Base-by-base conservation (phyloP, 2,113 vertebrate species). In the Phalacrocorax pelagicus region DNA sequence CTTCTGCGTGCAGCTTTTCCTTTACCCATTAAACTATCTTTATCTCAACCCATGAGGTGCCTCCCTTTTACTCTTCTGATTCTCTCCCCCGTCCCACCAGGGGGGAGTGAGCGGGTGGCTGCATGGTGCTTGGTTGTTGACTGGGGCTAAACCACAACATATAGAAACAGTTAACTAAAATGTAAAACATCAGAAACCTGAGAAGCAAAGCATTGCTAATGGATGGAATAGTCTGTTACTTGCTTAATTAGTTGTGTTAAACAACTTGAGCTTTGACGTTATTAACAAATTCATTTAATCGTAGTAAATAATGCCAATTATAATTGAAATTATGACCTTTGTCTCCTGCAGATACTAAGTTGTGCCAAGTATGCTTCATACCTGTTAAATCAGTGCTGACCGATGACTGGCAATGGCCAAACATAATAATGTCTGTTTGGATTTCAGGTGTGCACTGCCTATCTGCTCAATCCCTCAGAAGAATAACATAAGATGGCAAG, bases 261-360 rank as follows among this genome's bases (percentile, higher is more conserved):
- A 90, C 89, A 96, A 78, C 72, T 71, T 87, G 55, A 94, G 73
- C 86, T 93, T 94, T 94, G 70, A 58, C 10, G 4, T 78, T 95
- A 92, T 93, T 94, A 97, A 89, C 40, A 92, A 80, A 95, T 96
- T 80, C 65, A 94, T 77, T 96, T 95, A 94, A 88, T 89, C 4
- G 1, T 74, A 84, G 71, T 96, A 97, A 97, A 96, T 96, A 96
- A 96, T 93, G 87, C 89, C 66, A 59, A 89, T 86, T 96, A 94
- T 96, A 96, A 96, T 89, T 94, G 86, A 97, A 97, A 81, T 62
- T 5, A 52, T 94, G 95, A 92, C 90, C 96, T 93, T 90, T 94
- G 44, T 75, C 81, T 90, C 65, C 79, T 67, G 40, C 51, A 81
- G 82, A 57, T 88, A 66, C 40, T 71, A 75, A 94, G 54, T 78